A percentile compares a stretch with the other conserved stretches of the same genome.
Evolutionary conservation across 37 sponge, comb jelly and placozoan genomes (phyloP).

Genomic region (Petrosia ficiformis): DNA sequence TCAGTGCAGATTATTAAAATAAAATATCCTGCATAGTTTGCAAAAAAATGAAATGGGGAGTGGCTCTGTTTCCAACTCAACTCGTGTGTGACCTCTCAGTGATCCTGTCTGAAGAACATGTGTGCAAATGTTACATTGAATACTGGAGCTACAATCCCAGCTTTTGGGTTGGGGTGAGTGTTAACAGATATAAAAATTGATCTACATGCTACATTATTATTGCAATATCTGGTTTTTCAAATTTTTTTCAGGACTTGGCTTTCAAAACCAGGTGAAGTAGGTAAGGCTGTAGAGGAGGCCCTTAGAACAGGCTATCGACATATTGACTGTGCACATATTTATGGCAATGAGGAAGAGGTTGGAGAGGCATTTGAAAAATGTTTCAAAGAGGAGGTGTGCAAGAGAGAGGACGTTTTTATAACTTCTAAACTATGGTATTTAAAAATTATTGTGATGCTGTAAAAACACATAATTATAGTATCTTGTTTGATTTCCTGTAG

Average conservation of each 20-base stretch:
- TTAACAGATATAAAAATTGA: too few relatives aligned
- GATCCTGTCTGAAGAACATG: too few relatives aligned
- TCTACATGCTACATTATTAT: neutral
- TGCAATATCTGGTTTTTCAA: neutral
- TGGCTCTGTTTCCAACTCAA: too few relatives aligned
- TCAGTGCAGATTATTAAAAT: too few relatives aligned
- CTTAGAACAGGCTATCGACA: conserved; percentile 72
- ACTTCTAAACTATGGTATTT: conserved; percentile 82
- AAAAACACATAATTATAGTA: neutral
- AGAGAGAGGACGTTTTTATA: conserved; percentile 84
- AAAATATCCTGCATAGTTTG: too few relatives aligned
- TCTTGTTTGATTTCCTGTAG: conserved; percentile 18
- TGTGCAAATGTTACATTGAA: conserved; percentile 58
- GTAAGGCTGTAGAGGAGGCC: conserved; percentile 74
- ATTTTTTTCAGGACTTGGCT: conserved; percentile 63
- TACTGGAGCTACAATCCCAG: conserved; percentile 62
- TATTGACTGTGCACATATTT: conserved; percentile 91
- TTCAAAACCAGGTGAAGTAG: conserved; percentile 68
- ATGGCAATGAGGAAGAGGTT: conserved; percentile 83
- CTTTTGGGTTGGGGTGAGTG: conserved; percentile 69
- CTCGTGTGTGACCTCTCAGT: too few relatives aligned
- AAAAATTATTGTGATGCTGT: neutral
- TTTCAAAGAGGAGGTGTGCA: conserved; percentile 77
- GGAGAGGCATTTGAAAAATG: conserved; percentile 79
- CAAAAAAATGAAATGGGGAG: too few relatives aligned